Base-by-base conservation (phyloP, 2,888 invertebrate genomes). In the Orchesella flavescens region DNA sequence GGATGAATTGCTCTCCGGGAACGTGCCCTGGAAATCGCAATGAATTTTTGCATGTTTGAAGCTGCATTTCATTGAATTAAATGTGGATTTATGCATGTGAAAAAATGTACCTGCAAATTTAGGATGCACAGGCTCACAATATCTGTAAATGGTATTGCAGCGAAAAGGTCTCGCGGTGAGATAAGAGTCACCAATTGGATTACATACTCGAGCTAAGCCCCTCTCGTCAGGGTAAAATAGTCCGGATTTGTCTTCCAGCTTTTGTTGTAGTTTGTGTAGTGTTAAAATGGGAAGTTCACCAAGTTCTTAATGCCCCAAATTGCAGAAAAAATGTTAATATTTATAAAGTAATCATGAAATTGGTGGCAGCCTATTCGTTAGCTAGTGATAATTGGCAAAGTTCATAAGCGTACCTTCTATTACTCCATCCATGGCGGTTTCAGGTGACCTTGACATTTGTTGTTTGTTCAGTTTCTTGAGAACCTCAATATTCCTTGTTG, bases 281-380 rank as follows among this genome's bases (percentile, higher is more conserved):
- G 88, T 88, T 21, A 87, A 23, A 24, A 88, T 85, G n/a, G 88
- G 87, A 59, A 84, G 86, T 55, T 87, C 87, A 21, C 88, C 88
- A 12, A 88, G 76, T 68, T 86, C 87, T 85, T 3, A 17, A 4
- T 34, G 34, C 34, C 34, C 34, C 34, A 34, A 34, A 34, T 34
- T n/a, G 7, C 7, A 34, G 34, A 34, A 4, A 34, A 34, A 34
- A 4, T 10, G 3, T 49, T 49, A 49, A 49, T 49, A n/a, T 49
- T 2, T 49, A 10, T 49, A 49, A 3, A 21, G 55, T 23, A 21
- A 21, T n/a, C 34, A 34, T 34, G 2, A 34, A 34, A 7, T 34
- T 34, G 34, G 34, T 4, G 34, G 7, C 34, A 4, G 2, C 34
- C 34, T n/a, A n/a, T n/a, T n/a, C n/a, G n/a, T n/a, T n/a, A n/a